Percentiles rank a stretch among this genome's conserved stretches.
Conservation (phyloP, 2,797 vertebrate species). For the Triplophysa yarkandensis region DNA sequence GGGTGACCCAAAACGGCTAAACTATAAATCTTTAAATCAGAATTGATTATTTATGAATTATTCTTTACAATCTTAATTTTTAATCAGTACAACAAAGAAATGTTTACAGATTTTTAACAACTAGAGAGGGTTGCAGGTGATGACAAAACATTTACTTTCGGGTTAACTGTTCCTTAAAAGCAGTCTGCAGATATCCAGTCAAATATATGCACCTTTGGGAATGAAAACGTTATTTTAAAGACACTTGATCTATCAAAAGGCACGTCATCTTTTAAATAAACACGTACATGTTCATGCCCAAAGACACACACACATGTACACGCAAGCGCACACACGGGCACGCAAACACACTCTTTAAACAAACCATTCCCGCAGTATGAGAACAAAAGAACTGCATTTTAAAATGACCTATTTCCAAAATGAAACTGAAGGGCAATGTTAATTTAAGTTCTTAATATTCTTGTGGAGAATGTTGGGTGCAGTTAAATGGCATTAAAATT, state of each 20-base stretch:
- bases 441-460: constrained; percentile 73
- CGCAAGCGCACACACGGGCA: neutral
- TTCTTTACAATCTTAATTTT: too few species aligned
- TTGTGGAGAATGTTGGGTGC: constrained; percentile 51
- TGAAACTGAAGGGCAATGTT: constrained; percentile 68
- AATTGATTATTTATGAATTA: too few species aligned
- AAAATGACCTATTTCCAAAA: constrained; percentile 57
- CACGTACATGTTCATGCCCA: neutral
- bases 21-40: too few species aligned
- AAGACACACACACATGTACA: neutral
- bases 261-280: neutral
- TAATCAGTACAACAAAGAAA: too few species aligned
- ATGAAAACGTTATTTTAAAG: neutral
- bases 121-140: too few species aligned
- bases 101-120: too few species aligned
- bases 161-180: neutral
- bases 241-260: neutral
- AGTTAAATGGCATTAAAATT: constrained; percentile 60
- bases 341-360: neutral
- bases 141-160: too few species aligned
- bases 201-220: neutral
- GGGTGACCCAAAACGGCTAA: too few species aligned
- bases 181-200: neutral
- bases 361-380: constrained; percentile 19
- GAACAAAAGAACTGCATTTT: constrained; percentile 49